Base-by-base conservation (phyloP, 2,797 vertebrate genomes). In the Macroramphosus scolopax region DNA sequence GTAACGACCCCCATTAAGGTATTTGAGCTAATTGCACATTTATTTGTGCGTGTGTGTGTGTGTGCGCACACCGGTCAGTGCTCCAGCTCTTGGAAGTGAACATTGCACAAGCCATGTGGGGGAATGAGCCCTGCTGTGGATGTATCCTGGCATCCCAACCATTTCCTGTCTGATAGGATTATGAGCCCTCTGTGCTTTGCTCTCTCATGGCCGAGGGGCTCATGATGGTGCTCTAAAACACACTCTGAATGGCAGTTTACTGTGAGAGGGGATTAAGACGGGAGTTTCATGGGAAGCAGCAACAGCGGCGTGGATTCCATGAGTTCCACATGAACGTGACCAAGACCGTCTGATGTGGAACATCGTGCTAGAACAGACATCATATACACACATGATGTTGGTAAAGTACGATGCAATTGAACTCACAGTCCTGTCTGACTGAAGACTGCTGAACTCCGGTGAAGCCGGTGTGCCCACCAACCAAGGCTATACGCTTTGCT, bases 111-210 rank as follows among this genome's bases (percentile, higher is more conserved):
- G 86, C 89, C 88, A 89, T 87, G 87, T 81, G 91, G 89, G 90
- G 87, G 84, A 92, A 90, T 89, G 87, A 91, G 81, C 81, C 92
- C 91, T 92, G 92, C 92, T 93, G 91, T 91, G 92, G 90, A 92
- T 90, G 86, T 90, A 90, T 93, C 91, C 89, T 93, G 94, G 95
- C 94, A 97, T 98, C 87, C 90, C 90, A 95, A 89, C 89, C 92
- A 97, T 98, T 98, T 97, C 96, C 95, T 97, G 91, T 87, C 63
- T 80, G 89, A 92, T 90, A 92, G 92, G 92, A 92, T 95, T 93
- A 92, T 89, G 90, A 91, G 89, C 89, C 84, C 81, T 90, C 89
- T 84, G 82, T 82, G 88, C 87, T 92, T 88, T 87, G 88, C 90
- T 92, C 92, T 75, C 75, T 70, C 91, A 90, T 92, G 91, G 89